Evolutionary conservation across 1,140 invertebrate genomes (phyloP).

Genomic region (Solenopsis fugax): DNA sequence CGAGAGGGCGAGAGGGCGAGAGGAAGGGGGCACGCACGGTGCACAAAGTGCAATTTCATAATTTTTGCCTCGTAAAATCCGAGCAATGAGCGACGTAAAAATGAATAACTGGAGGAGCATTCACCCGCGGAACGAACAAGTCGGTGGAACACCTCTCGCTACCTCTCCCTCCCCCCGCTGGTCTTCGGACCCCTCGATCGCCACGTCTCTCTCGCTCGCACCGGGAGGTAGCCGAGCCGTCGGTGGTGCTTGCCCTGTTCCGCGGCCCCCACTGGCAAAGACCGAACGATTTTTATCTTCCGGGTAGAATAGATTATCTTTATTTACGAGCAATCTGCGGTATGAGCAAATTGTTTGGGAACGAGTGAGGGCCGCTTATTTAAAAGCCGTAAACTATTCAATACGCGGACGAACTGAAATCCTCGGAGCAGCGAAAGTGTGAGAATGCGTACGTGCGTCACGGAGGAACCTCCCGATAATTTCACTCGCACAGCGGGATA

Average conservation of each 20-base stretch:
- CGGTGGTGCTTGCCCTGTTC: slow-evolving; percentile 21
- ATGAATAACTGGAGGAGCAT: slow-evolving; percentile 84
- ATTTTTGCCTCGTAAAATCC: slow-evolving; percentile 86
- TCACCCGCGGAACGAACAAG: slow-evolving; percentile 78
- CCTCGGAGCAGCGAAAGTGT: slow-evolving; percentile 23
- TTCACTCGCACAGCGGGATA: slow-evolving; percentile 2
- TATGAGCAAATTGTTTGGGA: slow-evolving; percentile 86
- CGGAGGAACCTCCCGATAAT: background rate
- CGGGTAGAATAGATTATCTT: slow-evolving; percentile 87
- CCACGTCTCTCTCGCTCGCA: slow-evolving; percentile 18
- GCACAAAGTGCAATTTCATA: slow-evolving; percentile 85
- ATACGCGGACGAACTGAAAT: slow-evolving; percentile 72
- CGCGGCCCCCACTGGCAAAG: slow-evolving; percentile 58
- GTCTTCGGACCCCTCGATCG: slow-evolving; percentile 4
- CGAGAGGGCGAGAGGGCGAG: slow-evolving; percentile 49
- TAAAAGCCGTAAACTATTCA: slow-evolving; percentile 86
- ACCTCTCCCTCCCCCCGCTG: background rate
- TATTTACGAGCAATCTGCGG: slow-evolving; percentile 86
- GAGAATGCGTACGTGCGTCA: slow-evolving; percentile 9
- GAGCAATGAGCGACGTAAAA: slow-evolving; percentile 85
- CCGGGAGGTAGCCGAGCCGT: slow-evolving; percentile 24
- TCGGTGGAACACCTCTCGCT: slow-evolving; percentile 72
- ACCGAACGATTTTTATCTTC: slow-evolving; percentile 85
- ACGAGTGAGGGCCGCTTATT: slow-evolving; percentile 83
- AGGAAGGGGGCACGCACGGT: slow-evolving; percentile 61